phyloP scores from a whole-genome alignment of 2,113 vertebrate genomes.

The Carollia perspicillata region DNA sequence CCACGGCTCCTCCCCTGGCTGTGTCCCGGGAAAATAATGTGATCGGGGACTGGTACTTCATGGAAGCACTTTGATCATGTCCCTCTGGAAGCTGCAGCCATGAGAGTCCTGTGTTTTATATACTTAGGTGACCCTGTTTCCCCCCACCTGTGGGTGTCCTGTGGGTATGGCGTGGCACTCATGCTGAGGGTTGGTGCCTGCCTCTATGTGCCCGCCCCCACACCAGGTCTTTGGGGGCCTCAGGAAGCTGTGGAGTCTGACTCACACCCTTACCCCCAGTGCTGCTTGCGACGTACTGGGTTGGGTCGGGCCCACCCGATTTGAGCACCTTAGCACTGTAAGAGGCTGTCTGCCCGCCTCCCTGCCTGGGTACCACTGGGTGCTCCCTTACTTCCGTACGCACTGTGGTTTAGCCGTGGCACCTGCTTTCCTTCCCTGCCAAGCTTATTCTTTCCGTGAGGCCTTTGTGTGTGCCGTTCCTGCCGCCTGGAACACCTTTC shows the following conservation, averaged over 20 bases:
- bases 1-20: not conserved
- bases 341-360: not conserved
- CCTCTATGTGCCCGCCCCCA: constrained; percentile 20
- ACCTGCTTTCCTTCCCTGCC: not conserved
- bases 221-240: not conserved
- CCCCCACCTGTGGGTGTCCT: not conserved
- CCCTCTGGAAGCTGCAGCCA: not conserved
- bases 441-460: not conserved
- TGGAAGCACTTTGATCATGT: not conserved
- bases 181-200: not conserved
- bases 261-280: constrained; percentile 39
- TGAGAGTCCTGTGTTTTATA: not conserved
- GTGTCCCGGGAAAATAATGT: not conserved
- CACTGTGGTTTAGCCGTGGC: not conserved
- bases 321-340: not conserved
- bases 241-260: constrained; percentile 58
- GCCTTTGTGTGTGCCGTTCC: not conserved
- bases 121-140: not conserved
- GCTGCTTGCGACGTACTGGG: constrained; percentile 35
- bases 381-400: not conserved
- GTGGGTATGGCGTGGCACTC: not conserved
- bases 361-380: not conserved
- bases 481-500: not conserved
- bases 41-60: not conserved
- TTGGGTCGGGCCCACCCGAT: constrained; percentile 28